A percentile compares a stretch with the other conserved stretches of the same genome.
Conservation (phyloP, 2,888 invertebrate genomes). For the Prenolepis imparis region DNA sequence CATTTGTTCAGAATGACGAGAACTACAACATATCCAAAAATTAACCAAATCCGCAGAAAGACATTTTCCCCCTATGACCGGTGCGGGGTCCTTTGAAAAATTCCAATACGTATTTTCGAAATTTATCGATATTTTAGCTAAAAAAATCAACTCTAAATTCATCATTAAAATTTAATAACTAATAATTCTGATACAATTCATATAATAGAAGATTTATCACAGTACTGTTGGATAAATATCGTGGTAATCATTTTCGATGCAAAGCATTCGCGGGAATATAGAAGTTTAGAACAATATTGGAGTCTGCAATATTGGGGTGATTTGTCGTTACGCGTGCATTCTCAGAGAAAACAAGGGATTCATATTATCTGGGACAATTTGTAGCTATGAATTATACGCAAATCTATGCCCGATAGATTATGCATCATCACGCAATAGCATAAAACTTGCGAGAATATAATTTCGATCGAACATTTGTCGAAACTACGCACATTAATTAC, state of each 20-base stretch:
- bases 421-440: constrained; percentile 52
- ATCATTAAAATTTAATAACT: background rate
- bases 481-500: constrained; percentile 71
- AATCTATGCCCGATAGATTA: constrained; percentile 66
- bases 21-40: no score
- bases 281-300: constrained; percentile 23
- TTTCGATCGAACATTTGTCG: constrained; percentile 58
- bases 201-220: background rate
- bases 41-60: no score
- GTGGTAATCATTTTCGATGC: constrained; percentile 20
- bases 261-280: constrained; percentile 26
- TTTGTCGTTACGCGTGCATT: constrained; percentile 21
- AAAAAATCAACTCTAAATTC: background rate
- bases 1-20: no score
- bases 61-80: no score
- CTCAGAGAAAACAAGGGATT: constrained; percentile 35
- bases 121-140: background rate
- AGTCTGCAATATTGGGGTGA: constrained; percentile 34
- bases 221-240: constrained; percentile 12
- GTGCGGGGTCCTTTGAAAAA: no score
- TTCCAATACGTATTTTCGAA: background rate
- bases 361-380: constrained; percentile 67
- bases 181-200: background rate
- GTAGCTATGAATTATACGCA: constrained; percentile 70
- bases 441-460: constrained; percentile 74